These are phyloP conservation scores for Drosophila longiperda DNA, from an alignment of 2,888 invertebrate genomes.

Conservation along the genomic window DNA sequence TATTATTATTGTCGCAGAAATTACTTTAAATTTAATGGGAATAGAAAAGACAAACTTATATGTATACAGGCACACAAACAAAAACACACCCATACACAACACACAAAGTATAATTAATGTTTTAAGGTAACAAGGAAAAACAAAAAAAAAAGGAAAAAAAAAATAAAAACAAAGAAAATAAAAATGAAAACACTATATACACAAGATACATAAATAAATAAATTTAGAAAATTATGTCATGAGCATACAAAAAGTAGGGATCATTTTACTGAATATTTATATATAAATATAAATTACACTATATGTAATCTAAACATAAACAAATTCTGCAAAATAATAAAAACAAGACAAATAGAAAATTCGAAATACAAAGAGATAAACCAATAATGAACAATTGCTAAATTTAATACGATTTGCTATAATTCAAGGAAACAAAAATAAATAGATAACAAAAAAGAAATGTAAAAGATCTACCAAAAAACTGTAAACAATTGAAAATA, in stretches of 20 bases:
- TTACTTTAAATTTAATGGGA: conserved; percentile 73
- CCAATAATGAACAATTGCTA: conserved; percentile 57
- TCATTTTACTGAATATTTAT: conserved; percentile 77
- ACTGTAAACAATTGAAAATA: conserved; percentile 60
- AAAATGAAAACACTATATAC: conserved; percentile 49
- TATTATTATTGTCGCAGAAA: conserved; percentile 75
- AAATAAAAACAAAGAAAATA: conserved; percentile 22
- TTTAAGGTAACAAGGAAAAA: conserved; percentile 53
- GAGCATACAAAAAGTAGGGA: conserved; percentile 82
- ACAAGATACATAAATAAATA: conserved; percentile 56
- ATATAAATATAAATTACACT: conserved; percentile 50
- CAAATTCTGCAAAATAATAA: conserved; percentile 61
- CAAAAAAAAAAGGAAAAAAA: background rate
- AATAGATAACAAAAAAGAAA: conserved; percentile 28
- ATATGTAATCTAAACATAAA: conserved; percentile 58
- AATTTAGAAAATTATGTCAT: conserved; percentile 76
- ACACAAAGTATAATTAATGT: conserved; percentile 50
- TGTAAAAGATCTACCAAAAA: conserved; percentile 52
- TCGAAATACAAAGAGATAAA: conserved; percentile 29
- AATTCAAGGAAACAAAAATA: conserved; percentile 56
- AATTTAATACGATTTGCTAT: conserved; percentile 69
- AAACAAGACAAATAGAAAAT: conserved; percentile 35
- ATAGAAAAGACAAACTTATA: conserved; percentile 46
- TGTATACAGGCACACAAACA: conserved; percentile 26
- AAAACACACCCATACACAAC: conserved; percentile 8